Percentiles rank a stretch among this genome's conserved stretches.
Conservation (phyloP, 35 echinoderm and acorn worm genomes). For the Anneissia japonica region DNA sequence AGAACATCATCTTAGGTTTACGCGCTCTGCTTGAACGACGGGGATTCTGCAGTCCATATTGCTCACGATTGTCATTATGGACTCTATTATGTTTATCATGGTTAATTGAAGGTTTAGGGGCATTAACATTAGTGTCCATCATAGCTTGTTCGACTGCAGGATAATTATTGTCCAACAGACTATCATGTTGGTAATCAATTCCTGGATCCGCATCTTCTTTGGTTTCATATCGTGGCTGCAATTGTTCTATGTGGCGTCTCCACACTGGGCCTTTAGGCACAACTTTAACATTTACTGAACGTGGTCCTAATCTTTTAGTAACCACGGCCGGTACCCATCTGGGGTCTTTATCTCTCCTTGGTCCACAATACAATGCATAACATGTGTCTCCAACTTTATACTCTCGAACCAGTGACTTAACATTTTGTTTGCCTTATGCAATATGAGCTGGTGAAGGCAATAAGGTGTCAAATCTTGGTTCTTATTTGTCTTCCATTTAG, state of each 20-base stretch:
- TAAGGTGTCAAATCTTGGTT: slow-evolving; percentile 44
- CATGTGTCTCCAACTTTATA: neutral
- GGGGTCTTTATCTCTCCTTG: neutral
- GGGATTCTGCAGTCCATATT: too few species aligned
- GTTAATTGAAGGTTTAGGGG: too few species aligned
- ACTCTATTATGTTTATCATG: too few species aligned
- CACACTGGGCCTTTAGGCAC: neutral
- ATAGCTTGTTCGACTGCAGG: too few species aligned
- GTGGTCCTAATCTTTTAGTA: neutral
- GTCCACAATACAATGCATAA: neutral
- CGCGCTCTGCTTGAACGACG: too few species aligned
- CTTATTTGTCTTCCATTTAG: slow-evolving; percentile 36
- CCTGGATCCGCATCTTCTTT: too few species aligned
- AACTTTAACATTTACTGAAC: neutral
- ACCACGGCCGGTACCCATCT: neutral
- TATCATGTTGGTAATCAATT: too few species aligned
- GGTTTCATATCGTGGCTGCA: neutral
- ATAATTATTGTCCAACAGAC: too few species aligned
- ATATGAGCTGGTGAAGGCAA: slow-evolving; percentile 31
- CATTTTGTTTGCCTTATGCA: slow-evolving; percentile 32
- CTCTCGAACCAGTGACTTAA: slow-evolving; percentile 10
- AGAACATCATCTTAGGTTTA: too few species aligned
- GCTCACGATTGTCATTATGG: too few species aligned
- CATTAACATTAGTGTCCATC: too few species aligned
- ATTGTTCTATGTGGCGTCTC: neutral